These are phyloP conservation scores for Haemorhous mexicanus DNA, from an alignment of 2,113 vertebrate genomes.

Conservation along the genomic window DNA sequence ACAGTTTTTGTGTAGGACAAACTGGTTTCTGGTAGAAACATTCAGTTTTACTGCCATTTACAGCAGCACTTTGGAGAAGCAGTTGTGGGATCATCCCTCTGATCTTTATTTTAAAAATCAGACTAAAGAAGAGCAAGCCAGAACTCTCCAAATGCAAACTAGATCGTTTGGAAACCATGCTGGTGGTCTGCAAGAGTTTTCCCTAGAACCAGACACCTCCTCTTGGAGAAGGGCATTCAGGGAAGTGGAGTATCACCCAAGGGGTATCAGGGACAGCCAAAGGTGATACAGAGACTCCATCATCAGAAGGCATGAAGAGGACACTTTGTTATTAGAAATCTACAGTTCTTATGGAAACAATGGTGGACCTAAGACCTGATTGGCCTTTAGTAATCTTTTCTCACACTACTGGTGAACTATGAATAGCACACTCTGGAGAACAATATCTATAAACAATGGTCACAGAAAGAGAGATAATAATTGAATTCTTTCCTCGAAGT, in stretches of 20 bases:
- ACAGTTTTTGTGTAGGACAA: not conserved
- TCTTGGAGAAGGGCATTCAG: fast-evolving
- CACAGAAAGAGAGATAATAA: too few species aligned
- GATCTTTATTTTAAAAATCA: not conserved
- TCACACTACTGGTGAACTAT: too few species aligned
- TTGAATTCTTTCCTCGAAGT: too few species aligned
- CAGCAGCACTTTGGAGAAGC: not conserved
- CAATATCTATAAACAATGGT: too few species aligned
- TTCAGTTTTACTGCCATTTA: not conserved
- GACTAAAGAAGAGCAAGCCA: not conserved
- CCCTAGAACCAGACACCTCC: not conserved
- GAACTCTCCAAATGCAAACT: not conserved
- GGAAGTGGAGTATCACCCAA: not conserved
- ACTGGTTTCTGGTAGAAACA: not conserved
- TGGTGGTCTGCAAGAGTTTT: not conserved
- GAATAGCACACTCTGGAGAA: too few species aligned
- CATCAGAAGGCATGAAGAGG: too few species aligned
- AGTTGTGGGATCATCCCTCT: not conserved
- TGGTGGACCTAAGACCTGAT: too few species aligned
- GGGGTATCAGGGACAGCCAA: too few species aligned
- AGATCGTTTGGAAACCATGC: not conserved
- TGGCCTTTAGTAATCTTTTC: too few species aligned
- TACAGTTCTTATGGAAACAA: too few species aligned
- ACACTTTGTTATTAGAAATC: too few species aligned
- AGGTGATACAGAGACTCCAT: too few species aligned